Conservation (phyloP, 2,888 invertebrate species). For the Netelia melanura region DNA sequence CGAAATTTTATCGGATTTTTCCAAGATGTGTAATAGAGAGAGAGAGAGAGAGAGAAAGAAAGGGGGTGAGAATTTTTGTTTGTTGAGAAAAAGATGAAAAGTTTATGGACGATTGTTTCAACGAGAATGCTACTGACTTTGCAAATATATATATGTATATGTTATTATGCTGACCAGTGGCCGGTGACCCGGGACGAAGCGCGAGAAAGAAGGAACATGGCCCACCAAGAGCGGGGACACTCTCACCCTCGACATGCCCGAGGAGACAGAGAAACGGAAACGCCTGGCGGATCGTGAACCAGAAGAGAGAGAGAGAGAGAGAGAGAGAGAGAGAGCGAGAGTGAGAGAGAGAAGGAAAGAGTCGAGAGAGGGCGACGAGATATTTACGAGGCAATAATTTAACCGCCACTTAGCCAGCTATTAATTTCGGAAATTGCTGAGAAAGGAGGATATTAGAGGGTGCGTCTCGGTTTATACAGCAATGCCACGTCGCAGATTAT, state of each 20-base stretch:
- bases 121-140: neutral
- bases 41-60: too few species aligned
- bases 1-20: too few species aligned
- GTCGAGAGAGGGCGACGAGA: slow-evolving; percentile 79
- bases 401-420: slow-evolving; percentile 84
- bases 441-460: slow-evolving; percentile 80
- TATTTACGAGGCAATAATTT: slow-evolving; percentile 85
- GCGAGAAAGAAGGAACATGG: slow-evolving; percentile 54
- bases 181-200: slow-evolving; percentile 29
- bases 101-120: neutral
- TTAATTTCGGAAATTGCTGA: slow-evolving; percentile 84
- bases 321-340: slow-evolving; percentile 68
- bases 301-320: slow-evolving; percentile 27
- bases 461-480: slow-evolving; percentile 61
- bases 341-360: slow-evolving; percentile 73
- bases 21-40: too few species aligned
- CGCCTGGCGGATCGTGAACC: slow-evolving; percentile 59
- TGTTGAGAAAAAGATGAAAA: too few species aligned
- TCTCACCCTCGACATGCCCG: slow-evolving; percentile 65
- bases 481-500: slow-evolving; percentile 30
- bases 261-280: slow-evolving; percentile 67
- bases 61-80: too few species aligned
- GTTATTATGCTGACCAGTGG: slow-evolving; percentile 39
- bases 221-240: slow-evolving; percentile 19
- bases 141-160: slow-evolving; percentile 17